A percentile compares a stretch with the other conserved stretches of the same genome.
Conservation (phyloP, 1,140 invertebrate genomes). For the Lasaia peninsularis region DNA sequence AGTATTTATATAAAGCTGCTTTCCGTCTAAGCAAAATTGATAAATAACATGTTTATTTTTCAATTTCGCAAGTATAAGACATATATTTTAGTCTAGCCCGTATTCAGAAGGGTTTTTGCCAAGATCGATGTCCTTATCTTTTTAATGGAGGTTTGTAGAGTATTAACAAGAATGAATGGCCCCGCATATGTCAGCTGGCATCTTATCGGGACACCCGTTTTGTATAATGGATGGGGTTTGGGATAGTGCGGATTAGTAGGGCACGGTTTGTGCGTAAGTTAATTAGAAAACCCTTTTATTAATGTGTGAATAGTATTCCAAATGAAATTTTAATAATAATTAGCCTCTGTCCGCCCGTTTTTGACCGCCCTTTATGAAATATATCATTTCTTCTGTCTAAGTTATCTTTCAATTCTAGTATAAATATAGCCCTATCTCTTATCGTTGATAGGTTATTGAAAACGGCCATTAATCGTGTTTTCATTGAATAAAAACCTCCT, state of each 20-base stretch:
- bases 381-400: too few relatives aligned
- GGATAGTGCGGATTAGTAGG: not conserved
- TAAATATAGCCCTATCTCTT: too few relatives aligned
- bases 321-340: not conserved
- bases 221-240: conserved; percentile 3
- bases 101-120: conserved; percentile 1
- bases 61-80: not conserved
- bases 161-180: conserved; percentile 12
- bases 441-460: too few relatives aligned
- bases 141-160: conserved; percentile 13
- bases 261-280: not conserved
- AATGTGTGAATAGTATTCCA: not conserved
- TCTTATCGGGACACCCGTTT: conserved; percentile 3
- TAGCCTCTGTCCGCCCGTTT: too few relatives aligned
- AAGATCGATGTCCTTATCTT: conserved; percentile 12
- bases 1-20: too few relatives aligned
- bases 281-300: not conserved
- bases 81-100: not conserved
- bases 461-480: too few relatives aligned
- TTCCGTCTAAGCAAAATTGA: too few relatives aligned
- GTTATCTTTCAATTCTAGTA: too few relatives aligned
- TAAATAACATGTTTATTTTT: too few relatives aligned
- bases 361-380: too few relatives aligned
- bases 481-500: too few relatives aligned
- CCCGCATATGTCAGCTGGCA: conserved; percentile 12